Evolutionary conservation across 2,888 invertebrate species (phyloP).

Genomic region (Selenia dentaria): DNA sequence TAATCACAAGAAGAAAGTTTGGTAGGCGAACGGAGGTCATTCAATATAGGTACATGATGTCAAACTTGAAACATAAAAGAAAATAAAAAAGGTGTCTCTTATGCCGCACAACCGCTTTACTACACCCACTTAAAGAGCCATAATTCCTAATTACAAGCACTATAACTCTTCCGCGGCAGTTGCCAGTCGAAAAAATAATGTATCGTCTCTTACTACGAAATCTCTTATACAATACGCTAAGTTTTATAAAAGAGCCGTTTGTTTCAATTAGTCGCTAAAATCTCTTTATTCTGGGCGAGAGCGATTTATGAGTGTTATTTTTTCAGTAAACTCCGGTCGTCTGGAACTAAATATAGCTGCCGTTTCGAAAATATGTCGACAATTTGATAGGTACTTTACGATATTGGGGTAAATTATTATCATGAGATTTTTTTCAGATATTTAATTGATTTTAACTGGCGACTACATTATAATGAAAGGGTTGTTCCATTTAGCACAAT

Average conservation of each 20-base stretch:
- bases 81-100: constrained; percentile 21
- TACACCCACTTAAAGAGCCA: constrained; percentile 40
- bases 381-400: constrained; percentile 14
- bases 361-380: constrained; percentile 25
- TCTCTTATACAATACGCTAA: constrained; percentile 8
- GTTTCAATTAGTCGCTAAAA: constrained; percentile 61
- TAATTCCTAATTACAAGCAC: constrained; percentile 48
- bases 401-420: constrained; percentile 8
- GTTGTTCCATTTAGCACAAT: too few relatives aligned
- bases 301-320: constrained; percentile 57
- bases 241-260: constrained; percentile 42
- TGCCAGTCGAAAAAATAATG: constrained; percentile 35
- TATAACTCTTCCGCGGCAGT: constrained; percentile 37
- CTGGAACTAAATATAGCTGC: constrained; percentile 41
- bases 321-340: constrained; percentile 39
- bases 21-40: neutral
- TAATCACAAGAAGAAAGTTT: constrained; percentile 8
- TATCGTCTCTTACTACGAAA: constrained; percentile 25
- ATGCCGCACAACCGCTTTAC: constrained; percentile 31
- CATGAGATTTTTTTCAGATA: too few relatives aligned
- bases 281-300: constrained; percentile 39
- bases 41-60: constrained; percentile 20
- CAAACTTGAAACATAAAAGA: constrained; percentile 8
- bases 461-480: too few relatives aligned
- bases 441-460: too few relatives aligned